These are phyloP conservation scores for Anodontia alba DNA, from an alignment of 2,888 invertebrate genomes.

Conservation along the genomic window DNA sequence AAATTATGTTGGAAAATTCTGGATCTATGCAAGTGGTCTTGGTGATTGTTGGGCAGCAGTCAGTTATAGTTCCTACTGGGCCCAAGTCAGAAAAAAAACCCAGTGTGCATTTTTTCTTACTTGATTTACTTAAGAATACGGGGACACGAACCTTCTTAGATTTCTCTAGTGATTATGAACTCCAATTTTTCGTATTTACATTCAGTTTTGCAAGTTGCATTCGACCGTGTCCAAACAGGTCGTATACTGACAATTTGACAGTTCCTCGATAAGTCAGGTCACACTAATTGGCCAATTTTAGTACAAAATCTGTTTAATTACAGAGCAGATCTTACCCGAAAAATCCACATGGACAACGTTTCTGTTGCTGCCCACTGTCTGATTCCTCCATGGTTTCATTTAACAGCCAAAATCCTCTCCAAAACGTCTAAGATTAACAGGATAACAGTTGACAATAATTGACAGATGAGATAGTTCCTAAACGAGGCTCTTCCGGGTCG, in stretches of 20 bases:
- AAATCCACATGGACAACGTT: constrained; percentile 80
- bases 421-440: background rate
- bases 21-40: too few species aligned
- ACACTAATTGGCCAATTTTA: constrained; percentile 14
- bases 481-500: constrained; percentile 71
- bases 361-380: constrained; percentile 76
- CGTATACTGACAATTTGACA: background rate
- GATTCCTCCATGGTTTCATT: constrained; percentile 77
- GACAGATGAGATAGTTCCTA: constrained; percentile 67
- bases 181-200: too few species aligned
- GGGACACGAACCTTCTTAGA: too few species aligned
- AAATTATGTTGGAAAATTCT: too few species aligned
- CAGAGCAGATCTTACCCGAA: constrained; percentile 74
- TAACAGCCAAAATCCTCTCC: background rate
- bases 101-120: too few species aligned
- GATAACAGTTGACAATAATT: constrained; percentile 27
- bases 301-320: background rate
- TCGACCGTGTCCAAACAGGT: background rate
- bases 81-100: too few species aligned
- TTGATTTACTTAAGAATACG: too few species aligned
- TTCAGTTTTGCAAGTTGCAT: too few species aligned
- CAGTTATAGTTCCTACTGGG: too few species aligned
- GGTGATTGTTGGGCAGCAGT: too few species aligned
- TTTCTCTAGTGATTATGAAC: too few species aligned
- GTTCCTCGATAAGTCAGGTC: background rate